Evolutionary conservation across 2,797 vertebrate genomes (phyloP).

Genomic region (Cuniculus paca): DNA sequence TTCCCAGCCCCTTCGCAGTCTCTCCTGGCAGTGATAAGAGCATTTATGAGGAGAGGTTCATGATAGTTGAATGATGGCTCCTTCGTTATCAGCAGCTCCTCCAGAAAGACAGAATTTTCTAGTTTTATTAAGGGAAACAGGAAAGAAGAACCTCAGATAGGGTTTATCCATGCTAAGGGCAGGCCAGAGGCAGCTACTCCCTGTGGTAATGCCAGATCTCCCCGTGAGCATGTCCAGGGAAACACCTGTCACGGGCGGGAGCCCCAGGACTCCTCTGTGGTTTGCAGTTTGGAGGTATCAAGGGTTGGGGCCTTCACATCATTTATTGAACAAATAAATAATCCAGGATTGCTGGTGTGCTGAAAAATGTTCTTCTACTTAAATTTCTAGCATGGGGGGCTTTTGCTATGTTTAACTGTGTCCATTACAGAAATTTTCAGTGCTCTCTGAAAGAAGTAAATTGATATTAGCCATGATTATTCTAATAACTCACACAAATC

Average conservation of each 20-base stretch:
- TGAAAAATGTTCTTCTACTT: neutral
- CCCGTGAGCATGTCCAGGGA: neutral
- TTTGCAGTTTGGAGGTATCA: neutral
- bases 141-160: neutral
- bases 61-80: neutral
- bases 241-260: neutral
- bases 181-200: neutral
- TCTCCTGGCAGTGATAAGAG: neutral
- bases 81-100: constrained; percentile 27
- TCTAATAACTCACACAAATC: constrained; percentile 38
- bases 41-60: neutral
- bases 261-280: neutral
- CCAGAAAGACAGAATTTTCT: neutral
- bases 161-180: neutral
- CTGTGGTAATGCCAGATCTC: neutral
- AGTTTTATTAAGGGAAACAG: neutral
- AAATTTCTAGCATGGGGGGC: constrained; percentile 5
- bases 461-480: neutral
- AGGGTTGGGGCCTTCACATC: neutral
- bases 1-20: neutral
- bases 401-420: constrained; percentile 27
- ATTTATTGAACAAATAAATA: neutral
- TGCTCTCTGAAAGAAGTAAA: constrained; percentile 44
- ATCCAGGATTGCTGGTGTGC: neutral
- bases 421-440: neutral